Percentiles rank a stretch among this genome's conserved stretches.
phyloP scores from a whole-genome alignment of 2,113 vertebrate genomes.

The Thermophis baileyi region DNA sequence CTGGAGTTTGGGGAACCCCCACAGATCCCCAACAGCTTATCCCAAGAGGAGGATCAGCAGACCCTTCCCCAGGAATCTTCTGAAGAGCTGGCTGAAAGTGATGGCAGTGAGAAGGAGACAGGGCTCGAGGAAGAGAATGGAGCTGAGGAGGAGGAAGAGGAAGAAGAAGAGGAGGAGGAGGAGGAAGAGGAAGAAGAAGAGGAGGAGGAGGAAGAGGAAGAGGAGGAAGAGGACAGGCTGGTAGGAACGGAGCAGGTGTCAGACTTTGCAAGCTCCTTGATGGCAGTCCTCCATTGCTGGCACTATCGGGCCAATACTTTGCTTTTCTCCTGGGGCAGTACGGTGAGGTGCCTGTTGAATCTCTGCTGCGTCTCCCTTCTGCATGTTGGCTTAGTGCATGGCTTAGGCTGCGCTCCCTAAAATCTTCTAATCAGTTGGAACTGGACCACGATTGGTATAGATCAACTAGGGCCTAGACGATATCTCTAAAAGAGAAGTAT shows the following conservation, averaged over 20 bases:
- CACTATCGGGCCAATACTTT: constrained; percentile 89
- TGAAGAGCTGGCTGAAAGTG: constrained; percentile 64
- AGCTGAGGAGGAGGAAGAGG: constrained; percentile 14
- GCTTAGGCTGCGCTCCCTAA: neutral
- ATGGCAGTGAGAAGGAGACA: constrained; percentile 58
- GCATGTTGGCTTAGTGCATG: constrained; percentile 55
- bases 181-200: constrained; percentile 64
- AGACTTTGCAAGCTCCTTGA: constrained; percentile 85
- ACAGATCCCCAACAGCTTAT: constrained; percentile 64
- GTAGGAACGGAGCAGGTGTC: constrained; percentile 91
- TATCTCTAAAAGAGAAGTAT: neutral
- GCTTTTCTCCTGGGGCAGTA: constrained; percentile 86
- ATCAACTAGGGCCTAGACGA: neutral
- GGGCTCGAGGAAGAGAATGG: constrained; percentile 66
- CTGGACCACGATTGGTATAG: neutral
- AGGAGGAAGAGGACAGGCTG: constrained; percentile 73
- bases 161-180: constrained; percentile 72
- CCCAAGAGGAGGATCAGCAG: constrained; percentile 48
- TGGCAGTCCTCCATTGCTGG: constrained; percentile 90
- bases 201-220: constrained; percentile 60
- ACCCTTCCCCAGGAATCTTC: constrained; percentile 63
- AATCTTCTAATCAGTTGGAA: neutral
- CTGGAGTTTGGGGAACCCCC: constrained; percentile 69
- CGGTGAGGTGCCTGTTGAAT: constrained; percentile 83
- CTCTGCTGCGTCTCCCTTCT: constrained; percentile 21